Conservation (phyloP, 2,113 vertebrate species). For the Leucosticte australis region DNA sequence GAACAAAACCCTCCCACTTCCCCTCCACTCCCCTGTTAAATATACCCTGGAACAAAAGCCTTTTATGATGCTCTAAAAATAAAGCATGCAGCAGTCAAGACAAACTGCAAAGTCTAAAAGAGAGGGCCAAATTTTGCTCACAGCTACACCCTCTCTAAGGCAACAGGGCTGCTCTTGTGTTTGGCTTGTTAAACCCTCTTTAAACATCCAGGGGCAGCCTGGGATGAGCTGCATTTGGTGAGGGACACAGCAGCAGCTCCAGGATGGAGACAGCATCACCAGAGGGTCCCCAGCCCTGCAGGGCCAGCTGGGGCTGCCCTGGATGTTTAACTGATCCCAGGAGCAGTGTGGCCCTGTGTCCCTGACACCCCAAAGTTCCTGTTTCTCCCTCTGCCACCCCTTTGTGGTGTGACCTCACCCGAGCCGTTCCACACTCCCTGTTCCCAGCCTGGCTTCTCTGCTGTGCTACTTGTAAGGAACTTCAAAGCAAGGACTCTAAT, state of each 20-base stretch:
- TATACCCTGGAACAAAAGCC: slow-evolving; percentile 68
- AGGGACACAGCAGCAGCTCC: neutral
- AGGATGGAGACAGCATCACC: neutral
- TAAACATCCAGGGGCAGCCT: slow-evolving; percentile 10
- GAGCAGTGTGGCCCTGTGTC: rapidly evolving
- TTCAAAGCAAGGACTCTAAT: slow-evolving; percentile 38
- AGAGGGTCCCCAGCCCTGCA: neutral
- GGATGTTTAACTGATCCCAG: neutral
- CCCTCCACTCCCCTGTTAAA: slow-evolving; percentile 71
- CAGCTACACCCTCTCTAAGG: slow-evolving; percentile 54
- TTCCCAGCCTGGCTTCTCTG: neutral
- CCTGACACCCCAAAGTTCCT: neutral
- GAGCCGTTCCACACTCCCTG: neutral
- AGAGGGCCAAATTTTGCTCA: slow-evolving; percentile 47
- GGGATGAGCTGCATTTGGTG: neutral
- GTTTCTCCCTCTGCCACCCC: rapidly evolving
- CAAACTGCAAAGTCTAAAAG: slow-evolving; percentile 17
- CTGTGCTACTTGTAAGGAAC: neutral
- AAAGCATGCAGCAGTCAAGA: slow-evolving; percentile 50
- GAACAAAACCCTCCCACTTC: slow-evolving; percentile 57
- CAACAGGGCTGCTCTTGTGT: slow-evolving; percentile 23
- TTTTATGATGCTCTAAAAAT: slow-evolving; percentile 71
- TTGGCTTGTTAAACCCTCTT: slow-evolving; percentile 39
- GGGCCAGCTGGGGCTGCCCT: neutral
- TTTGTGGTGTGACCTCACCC: neutral